Evolutionary conservation across 2,888 invertebrate genomes (phyloP), one percentile per base, ranked within the genome.

Genomic region (Stratiomys singularior): DNA sequence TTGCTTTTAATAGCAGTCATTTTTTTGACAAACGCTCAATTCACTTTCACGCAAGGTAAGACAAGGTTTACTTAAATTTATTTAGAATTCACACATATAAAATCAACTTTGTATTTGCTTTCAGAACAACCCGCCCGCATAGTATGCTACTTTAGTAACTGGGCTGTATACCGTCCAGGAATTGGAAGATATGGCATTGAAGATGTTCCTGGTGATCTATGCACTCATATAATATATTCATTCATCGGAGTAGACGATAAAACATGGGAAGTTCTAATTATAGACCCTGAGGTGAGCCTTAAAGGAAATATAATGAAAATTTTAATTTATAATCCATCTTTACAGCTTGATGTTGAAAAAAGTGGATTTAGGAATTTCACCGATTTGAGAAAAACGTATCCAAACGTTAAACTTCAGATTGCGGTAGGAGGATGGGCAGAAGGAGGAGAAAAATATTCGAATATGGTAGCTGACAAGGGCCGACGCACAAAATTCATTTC

Each of bases 401-500:
- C 96, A 0, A 86, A 90, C 30, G 88, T 96, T 7, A 95, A 95
- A 86, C 90, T 94, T 60, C 90, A 91, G 87, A 89, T 96, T 0
- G 96, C 96, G 0, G 93, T 96, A 0, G 96, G 96, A 0, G 96
- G 96, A 0, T 96, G 96, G 96, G 96, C 93, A 0, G 96, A 96
- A 84, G 96, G 96, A 15, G 96, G 96, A 23, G 89, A 91, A 81
- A 96, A 96, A 85, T 96, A 96, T 86, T 96, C 96, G 0, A 89
- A 90, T 71, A 92, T 96, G 91, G 95, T 94, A 0, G 90, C 92
- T 0, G 89, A 92, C 64, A 92, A 93, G 82, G 89, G 90, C 74
- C 89, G 91, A 23, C 89, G 96, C 72, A 90, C 90, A 83, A 87
- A 90, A 1, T 96, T 96, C 84, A 92, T 96, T 80, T 88, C 87